A percentile compares a stretch with the other conserved stretches of the same genome.
phyloP scores from a whole-genome alignment of 2,113 vertebrate species.

The Nettapus auritus region DNA sequence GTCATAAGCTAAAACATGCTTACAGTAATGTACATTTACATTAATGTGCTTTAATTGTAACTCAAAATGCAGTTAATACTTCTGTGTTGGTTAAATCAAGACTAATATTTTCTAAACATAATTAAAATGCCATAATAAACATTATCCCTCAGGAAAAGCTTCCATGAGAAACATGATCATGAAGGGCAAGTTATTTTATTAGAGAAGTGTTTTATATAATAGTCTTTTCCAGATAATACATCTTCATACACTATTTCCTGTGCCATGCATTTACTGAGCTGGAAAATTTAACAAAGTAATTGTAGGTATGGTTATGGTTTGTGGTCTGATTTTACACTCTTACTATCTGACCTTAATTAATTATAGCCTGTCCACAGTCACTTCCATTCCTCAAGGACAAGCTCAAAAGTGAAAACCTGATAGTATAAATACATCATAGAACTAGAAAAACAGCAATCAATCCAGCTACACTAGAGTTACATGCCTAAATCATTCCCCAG shows the following conservation, averaged over 20 bases:
- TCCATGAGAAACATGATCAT: slow-evolving; percentile 2
- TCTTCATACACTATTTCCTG: slow-evolving; percentile 11
- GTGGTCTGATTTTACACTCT: background rate
- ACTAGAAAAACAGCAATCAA: background rate
- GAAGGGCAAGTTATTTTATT: slow-evolving; percentile 9
- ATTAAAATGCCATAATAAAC: slow-evolving; percentile 47
- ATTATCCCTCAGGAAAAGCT: background rate
- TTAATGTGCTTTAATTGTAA: slow-evolving; percentile 13
- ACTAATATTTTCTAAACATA: slow-evolving; percentile 23
- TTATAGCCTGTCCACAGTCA: background rate
- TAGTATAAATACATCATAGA: background rate
- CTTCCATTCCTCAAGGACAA: slow-evolving; percentile 16
- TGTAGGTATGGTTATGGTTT: slow-evolving; percentile 15
- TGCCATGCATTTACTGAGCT: slow-evolving; percentile 8
- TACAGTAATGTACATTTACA: background rate
- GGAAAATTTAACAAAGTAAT: slow-evolving; percentile 51
- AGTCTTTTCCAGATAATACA: slow-evolving; percentile 10
- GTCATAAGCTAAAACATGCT: background rate
- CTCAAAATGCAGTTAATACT: slow-evolving; percentile 37
- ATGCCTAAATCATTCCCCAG: background rate
- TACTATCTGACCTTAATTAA: slow-evolving; percentile 31
- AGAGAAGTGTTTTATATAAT: background rate
- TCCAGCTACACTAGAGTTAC: background rate
- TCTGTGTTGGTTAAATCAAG: background rate
- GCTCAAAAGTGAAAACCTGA: background rate